These are phyloP conservation scores for Drosophila burlai DNA, from an alignment of 1,140 invertebrate species.

Conservation along the genomic window DNA sequence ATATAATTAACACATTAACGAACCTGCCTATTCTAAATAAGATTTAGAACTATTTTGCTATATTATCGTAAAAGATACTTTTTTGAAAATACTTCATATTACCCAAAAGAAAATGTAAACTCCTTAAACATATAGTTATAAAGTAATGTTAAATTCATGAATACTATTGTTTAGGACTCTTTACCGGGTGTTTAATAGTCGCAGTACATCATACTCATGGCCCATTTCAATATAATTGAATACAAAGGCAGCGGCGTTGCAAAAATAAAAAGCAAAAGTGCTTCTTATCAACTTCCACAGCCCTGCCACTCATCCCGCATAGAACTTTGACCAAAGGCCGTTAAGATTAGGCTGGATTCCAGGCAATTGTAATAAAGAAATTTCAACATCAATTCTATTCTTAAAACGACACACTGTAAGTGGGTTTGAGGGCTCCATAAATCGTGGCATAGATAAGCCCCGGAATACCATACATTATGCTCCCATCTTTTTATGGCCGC, in stretches of 20 bases:
- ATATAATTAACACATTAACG: too few species aligned
- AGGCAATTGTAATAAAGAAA: constrained; percentile 61
- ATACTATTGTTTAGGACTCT: neutral
- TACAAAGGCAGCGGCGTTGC: constrained; percentile 4
- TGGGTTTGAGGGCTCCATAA: constrained; percentile 36
- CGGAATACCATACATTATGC: constrained; percentile 42
- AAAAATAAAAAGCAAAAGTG: constrained; percentile 68
- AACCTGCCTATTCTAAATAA: too few species aligned
- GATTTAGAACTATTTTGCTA: too few species aligned
- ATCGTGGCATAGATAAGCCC: constrained; percentile 35
- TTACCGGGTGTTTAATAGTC: neutral
- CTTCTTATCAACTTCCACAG: constrained; percentile 62
- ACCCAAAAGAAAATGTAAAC: too few species aligned
- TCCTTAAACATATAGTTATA: too few species aligned
- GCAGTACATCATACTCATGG: neutral
- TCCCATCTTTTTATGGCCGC: constrained; percentile 29
- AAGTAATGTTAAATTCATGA: neutral
- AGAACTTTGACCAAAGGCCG: constrained; percentile 71
- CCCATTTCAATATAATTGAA: neutral
- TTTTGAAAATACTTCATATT: too few species aligned
- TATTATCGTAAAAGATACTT: too few species aligned
- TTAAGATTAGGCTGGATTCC: constrained; percentile 62
- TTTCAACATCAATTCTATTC: constrained; percentile 35
- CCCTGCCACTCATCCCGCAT: neutral
- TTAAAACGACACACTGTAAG: constrained; percentile 24